phyloP scores from a whole-genome alignment of 1,140 invertebrate species.

The Formica exsecta region DNA sequence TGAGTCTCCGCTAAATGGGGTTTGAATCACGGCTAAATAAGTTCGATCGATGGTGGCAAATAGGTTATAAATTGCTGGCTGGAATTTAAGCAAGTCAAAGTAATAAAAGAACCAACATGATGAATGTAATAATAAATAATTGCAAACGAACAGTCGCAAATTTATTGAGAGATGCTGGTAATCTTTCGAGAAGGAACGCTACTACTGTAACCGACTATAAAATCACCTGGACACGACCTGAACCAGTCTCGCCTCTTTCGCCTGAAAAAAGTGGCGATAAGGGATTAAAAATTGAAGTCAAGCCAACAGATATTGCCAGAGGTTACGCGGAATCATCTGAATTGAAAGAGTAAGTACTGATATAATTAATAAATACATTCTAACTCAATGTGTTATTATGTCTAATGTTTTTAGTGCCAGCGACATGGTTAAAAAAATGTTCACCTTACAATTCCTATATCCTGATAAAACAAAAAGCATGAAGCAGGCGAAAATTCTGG shows the following conservation, averaged over 20 bases:
- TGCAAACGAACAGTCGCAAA: slow-evolving; percentile 35
- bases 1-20: no score
- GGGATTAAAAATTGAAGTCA: slow-evolving; percentile 82
- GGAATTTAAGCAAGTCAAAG: neutral
- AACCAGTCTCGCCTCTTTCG: slow-evolving; percentile 86
- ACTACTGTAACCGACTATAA: slow-evolving; percentile 88
- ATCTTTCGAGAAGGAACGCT: slow-evolving; percentile 79
- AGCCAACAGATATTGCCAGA: slow-evolving; percentile 79
- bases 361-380: neutral
- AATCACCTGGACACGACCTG: slow-evolving; percentile 89
- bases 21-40: no score
- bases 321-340: slow-evolving; percentile 86
- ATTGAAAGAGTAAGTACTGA: slow-evolving; percentile 85
- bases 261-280: slow-evolving; percentile 88
- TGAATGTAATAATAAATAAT: slow-evolving; percentile 72
- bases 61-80: neutral
- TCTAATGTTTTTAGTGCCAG: slow-evolving; percentile 83
- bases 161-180: slow-evolving; percentile 48
- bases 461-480: slow-evolving; percentile 78
- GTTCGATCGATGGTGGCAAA: neutral
- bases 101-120: slow-evolving; percentile 5
- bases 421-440: slow-evolving; percentile 88
- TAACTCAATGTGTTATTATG: slow-evolving; percentile 3
- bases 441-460: slow-evolving; percentile 87
- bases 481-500: slow-evolving; percentile 83